Conservation (phyloP, 2,797 vertebrate species). For the Aphelocoma californica region DNA sequence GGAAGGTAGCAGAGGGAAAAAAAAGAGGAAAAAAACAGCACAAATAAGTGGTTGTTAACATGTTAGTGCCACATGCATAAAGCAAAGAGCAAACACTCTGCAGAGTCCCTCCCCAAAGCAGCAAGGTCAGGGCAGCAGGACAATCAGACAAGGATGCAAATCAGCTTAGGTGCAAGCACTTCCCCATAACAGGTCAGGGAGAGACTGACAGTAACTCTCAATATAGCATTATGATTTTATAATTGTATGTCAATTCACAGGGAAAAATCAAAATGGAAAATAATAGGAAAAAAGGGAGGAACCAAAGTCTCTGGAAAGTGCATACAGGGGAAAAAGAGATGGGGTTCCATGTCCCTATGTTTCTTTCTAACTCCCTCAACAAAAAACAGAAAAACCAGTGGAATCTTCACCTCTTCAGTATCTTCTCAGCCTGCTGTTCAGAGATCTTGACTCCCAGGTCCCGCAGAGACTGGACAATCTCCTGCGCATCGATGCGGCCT, state of each 20-base stretch:
- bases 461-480: conserved; percentile 94
- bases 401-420: conserved; percentile 87
- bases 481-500: conserved; percentile 93
- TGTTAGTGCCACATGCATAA: conserved; percentile 55
- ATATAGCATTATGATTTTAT: not conserved
- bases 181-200: not conserved
- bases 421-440: conserved; percentile 93
- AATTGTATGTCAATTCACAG: not conserved
- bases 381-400: not conserved
- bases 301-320: not conserved
- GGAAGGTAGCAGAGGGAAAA: conserved; percentile 76
- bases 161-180: not conserved
- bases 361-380: not conserved
- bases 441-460: conserved; percentile 95
- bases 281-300: not conserved
- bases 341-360: not conserved
- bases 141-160: conserved; percentile 13
- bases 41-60: conserved; percentile 69
- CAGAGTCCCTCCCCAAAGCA: conserved; percentile 3
- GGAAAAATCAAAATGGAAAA: not conserved
- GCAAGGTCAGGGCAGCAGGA: not conserved
- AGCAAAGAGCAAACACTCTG: not conserved
- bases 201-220: not conserved
- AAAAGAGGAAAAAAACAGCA: conserved; percentile 78
- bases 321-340: not conserved